These are phyloP conservation scores for Heterohyrax brucei DNA, from an alignment of 2,797 vertebrate genomes.

Conservation along the genomic window DNA sequence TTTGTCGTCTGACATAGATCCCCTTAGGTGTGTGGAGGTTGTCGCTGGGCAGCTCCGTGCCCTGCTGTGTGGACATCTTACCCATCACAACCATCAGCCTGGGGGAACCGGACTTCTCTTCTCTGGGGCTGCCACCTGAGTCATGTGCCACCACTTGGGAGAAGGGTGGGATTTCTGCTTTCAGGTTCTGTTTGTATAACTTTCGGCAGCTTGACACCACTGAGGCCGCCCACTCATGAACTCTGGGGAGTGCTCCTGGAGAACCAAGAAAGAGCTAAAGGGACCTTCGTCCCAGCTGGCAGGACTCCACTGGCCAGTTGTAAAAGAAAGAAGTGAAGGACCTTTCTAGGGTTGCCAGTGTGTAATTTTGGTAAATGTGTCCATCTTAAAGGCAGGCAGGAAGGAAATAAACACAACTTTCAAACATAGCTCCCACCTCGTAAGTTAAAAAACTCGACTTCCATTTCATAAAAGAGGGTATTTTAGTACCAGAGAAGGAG, in stretches of 20 bases:
- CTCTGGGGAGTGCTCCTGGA: neutral
- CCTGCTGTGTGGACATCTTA: neutral
- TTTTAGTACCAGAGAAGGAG: slow-evolving; percentile 6
- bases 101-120: too few relatives aligned
- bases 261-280: neutral
- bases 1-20: neutral
- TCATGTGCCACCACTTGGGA: neutral
- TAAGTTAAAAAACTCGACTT: neutral
- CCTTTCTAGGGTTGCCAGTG: neutral
- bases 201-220: neutral
- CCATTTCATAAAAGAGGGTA: neutral
- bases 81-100: rapidly evolving
- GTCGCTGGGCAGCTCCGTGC: neutral
- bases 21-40: neutral
- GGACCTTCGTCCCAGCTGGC: too few relatives aligned
- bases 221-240: neutral
- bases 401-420: neutral
- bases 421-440: neutral
- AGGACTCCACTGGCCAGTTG: neutral
- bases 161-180: neutral
- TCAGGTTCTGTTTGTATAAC: neutral
- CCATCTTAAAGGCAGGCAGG: slow-evolving; percentile 17
- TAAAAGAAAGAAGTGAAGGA: neutral
- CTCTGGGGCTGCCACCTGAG: neutral
- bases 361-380: neutral